These are phyloP conservation scores for Coregonus ussuriensis DNA, from an alignment of 2,797 vertebrate species.

Conservation along the genomic window DNA sequence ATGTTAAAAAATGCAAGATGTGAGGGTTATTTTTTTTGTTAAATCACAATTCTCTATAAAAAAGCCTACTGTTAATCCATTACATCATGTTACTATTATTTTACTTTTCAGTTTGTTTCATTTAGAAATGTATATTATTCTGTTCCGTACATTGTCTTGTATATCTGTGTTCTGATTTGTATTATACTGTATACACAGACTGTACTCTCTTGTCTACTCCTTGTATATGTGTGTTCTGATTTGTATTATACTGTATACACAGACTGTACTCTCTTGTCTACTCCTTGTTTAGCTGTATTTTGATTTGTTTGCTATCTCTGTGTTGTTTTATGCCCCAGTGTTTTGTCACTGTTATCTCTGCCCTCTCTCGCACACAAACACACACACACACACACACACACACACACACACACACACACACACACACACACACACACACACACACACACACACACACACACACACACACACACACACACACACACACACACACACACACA, in stretches of 20 bases:
- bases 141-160: too few relatives aligned
- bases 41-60: too few relatives aligned
- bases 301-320: background rate
- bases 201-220: background rate
- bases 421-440: background rate
- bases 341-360: background rate
- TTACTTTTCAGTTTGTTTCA: too few relatives aligned
- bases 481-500: background rate
- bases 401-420: background rate
- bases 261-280: background rate
- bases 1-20: too few relatives aligned
- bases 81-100: too few relatives aligned
- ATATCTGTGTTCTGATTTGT: too few relatives aligned
- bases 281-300: background rate
- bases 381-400: too few relatives aligned
- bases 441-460: too few relatives aligned
- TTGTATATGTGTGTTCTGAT: background rate
- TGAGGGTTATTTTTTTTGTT: too few relatives aligned
- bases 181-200: background rate
- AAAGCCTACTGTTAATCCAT: too few relatives aligned
- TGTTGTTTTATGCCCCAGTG: background rate
- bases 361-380: background rate
- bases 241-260: background rate
- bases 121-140: too few relatives aligned
- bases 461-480: too few relatives aligned